Evolutionary conservation across 2,888 invertebrate species (phyloP).

Genomic region (Pteria penguin): DNA sequence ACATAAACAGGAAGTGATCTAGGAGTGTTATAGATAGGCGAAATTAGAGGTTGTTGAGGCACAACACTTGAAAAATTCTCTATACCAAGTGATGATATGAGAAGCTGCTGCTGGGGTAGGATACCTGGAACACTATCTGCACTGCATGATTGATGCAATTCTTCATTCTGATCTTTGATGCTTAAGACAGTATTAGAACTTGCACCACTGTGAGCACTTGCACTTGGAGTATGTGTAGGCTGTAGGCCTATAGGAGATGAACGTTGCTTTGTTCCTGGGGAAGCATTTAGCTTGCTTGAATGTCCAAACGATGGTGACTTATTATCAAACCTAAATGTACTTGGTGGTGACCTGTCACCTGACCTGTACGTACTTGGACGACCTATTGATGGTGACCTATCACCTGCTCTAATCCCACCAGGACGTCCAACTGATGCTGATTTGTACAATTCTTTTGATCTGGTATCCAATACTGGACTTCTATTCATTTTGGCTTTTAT

Average conservation of each 20-base stretch:
- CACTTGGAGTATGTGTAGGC: not conserved
- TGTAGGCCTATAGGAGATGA: not conserved
- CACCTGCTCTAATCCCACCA: slow-evolving; percentile 37
- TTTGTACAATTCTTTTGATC: slow-evolving; percentile 55
- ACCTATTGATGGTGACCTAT: slow-evolving; percentile 31
- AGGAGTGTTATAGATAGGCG: slow-evolving; percentile 25
- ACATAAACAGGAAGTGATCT: slow-evolving; percentile 42
- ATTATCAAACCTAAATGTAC: too few species aligned
- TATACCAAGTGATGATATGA: slow-evolving; percentile 58
- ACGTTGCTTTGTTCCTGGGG: slow-evolving; percentile 9
- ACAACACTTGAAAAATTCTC: slow-evolving; percentile 65
- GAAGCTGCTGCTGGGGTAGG: slow-evolving; percentile 53
- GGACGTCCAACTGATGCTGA: slow-evolving; percentile 42
- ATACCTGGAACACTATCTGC: slow-evolving; percentile 63
- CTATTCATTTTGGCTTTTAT: slow-evolving; percentile 57
- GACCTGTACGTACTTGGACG: not conserved
- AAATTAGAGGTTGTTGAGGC: slow-evolving; percentile 41
- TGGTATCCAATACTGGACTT: slow-evolving; percentile 60
- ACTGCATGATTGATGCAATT: slow-evolving; percentile 63
- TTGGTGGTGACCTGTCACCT: too few species aligned
- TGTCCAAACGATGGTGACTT: slow-evolving; percentile 9
- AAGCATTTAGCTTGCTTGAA: not conserved
- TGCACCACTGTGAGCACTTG: slow-evolving; percentile 9
- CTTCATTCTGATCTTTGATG: slow-evolving; percentile 15
- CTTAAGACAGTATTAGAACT: slow-evolving; percentile 18